Conservation (phyloP, 2,888 invertebrate genomes). For the Parasteatoda lunata region DNA sequence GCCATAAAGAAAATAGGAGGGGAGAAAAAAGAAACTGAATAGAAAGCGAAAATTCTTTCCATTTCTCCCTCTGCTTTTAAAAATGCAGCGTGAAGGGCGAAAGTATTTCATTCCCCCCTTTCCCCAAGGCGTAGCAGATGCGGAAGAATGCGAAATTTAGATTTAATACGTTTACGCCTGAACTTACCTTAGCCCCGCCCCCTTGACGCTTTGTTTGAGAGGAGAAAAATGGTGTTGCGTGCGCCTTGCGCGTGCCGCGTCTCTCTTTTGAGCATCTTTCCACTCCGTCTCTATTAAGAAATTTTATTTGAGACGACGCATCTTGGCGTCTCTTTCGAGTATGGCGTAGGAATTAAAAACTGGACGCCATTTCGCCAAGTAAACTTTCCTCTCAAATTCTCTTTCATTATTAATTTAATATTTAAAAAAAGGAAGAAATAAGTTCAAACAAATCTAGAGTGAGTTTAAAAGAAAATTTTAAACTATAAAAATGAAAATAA, state of each 20-base stretch:
- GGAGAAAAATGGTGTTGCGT: constrained; percentile 14
- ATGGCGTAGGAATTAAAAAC: too few relatives aligned
- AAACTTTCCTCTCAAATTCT: too few relatives aligned
- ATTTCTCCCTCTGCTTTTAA: constrained; percentile 25
- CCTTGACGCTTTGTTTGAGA: background rate
- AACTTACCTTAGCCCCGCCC: background rate
- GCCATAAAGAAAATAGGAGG: constrained; percentile 11
- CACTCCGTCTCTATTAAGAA: too few relatives aligned
- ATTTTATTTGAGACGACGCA: too few relatives aligned
- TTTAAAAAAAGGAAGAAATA: too few relatives aligned
- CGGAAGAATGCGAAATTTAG: constrained; percentile 54
- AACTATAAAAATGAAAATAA: too few relatives aligned
- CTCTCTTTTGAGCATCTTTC: too few relatives aligned
- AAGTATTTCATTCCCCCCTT: constrained; percentile 32
- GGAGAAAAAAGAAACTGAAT: constrained; percentile 3
- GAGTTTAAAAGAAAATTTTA: too few relatives aligned
- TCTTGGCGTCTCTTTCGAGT: too few relatives aligned
- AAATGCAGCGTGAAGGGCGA: constrained; percentile 37
- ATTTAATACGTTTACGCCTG: constrained; percentile 63
- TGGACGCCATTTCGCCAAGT: too few relatives aligned
- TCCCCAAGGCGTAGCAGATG: constrained; percentile 40
- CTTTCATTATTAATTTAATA: too few relatives aligned
- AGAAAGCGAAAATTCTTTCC: constrained; percentile 13
- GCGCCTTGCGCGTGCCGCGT: constrained; percentile 36
- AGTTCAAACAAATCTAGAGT: too few relatives aligned